Base-by-base conservation (phyloP, 2,888 invertebrate genomes). In the Hetaerina titia region DNA sequence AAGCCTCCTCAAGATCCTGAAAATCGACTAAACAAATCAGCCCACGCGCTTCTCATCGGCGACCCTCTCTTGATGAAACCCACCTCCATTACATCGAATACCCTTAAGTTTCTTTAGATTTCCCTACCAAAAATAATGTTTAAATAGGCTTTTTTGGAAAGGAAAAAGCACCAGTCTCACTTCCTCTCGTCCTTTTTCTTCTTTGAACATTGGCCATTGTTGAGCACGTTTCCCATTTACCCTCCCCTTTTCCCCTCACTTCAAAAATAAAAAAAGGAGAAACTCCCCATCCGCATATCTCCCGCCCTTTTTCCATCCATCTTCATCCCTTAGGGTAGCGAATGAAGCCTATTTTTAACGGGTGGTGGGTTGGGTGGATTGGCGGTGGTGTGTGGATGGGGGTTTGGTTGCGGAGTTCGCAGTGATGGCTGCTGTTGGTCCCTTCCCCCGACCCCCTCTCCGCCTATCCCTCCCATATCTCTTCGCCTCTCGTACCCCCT, bases 281-380 rank as follows among this genome's bases (percentile, higher is more conserved):
- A 31, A 81, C 81, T 81, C 81, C 4, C 31, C 81, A 9, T 81
- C 81, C 25, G 31, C 81, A 15, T 81, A 81, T 81, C 11, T 81
- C 81, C 45, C 92, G 19, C 56, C 19, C 17, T 58, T 64, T 60
- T 74, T 22, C 57, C 56, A 64, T 92, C 69, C 22, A 92, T 92
- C 92, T 74, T 92, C 69, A 69, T 92, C 69, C 69, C 25, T 56
- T 25, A n/a, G 22, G 89, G 57, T 56, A 89, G 57, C 56, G 15
- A 25, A 92, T 92, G 69, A 74, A 56, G 56, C 63, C 45, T 69
- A 11, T 69, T 31, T 81, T 81, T 81, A 22, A 13, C n/a, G 45
- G 45, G 45, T 31, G 81, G 11, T 8, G 31, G 81, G 22, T 69
- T 22, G 25, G 81, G 7, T 31, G 25, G 6, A 2, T 15, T 56